Conservation (phyloP, 2,797 vertebrate species). For the Jordanella pulchra region DNA sequence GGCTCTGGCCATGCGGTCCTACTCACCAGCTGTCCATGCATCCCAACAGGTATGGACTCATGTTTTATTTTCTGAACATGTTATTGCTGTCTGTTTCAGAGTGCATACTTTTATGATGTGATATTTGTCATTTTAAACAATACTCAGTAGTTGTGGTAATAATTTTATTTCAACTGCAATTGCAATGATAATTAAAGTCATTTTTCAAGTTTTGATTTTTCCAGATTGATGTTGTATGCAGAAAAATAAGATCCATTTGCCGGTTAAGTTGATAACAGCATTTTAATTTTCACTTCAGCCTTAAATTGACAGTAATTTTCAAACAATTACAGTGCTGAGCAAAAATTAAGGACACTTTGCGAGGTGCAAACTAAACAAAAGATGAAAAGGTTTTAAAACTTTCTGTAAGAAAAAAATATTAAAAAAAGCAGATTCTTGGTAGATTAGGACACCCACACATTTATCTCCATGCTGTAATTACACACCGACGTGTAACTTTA, state of each 20-base stretch:
- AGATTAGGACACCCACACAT: neutral
- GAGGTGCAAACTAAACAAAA: neutral
- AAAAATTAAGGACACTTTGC: neutral
- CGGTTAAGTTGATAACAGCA: neutral
- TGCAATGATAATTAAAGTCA: neutral
- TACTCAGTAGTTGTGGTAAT: neutral
- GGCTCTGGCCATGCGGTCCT: conserved; percentile 87
- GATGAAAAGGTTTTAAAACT: neutral
- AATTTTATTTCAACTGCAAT: neutral
- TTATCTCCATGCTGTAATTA: neutral
- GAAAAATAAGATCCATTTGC: neutral
- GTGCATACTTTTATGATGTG: neutral
- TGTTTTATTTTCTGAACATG: neutral
- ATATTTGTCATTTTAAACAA: neutral
- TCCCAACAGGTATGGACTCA: conserved; percentile 88
- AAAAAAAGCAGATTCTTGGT: neutral
- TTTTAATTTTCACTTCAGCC: neutral
- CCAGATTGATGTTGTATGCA: neutral
- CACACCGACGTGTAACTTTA: neutral
- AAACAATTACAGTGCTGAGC: neutral
- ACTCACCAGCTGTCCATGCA: conserved; percentile 91
- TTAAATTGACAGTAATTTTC: neutral
- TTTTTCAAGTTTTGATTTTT: neutral
- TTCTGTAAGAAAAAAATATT: neutral
- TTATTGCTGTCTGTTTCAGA: neutral